Evolutionary conservation across 2,113 vertebrate genomes (phyloP).

Genomic region (Lutjanus erythropterus): DNA sequence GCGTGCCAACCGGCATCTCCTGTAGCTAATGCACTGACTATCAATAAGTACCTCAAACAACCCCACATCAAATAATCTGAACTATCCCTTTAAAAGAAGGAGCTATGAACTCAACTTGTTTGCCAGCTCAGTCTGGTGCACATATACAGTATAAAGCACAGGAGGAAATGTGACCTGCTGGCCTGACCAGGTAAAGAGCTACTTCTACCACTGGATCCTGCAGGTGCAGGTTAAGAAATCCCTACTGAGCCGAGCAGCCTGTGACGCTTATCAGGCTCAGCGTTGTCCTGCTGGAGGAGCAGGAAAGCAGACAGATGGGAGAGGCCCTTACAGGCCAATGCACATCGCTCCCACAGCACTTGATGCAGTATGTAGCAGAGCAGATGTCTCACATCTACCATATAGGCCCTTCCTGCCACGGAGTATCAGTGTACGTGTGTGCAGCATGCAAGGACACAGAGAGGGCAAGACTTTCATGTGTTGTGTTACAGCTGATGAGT

Average conservation of each 20-base stretch:
- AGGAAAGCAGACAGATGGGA: slow-evolving; percentile 62
- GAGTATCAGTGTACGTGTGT: slow-evolving; percentile 7
- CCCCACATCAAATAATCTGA: too few relatives aligned
- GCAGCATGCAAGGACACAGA: slow-evolving; percentile 48
- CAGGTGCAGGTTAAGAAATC: slow-evolving; percentile 67
- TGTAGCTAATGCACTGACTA: too few relatives aligned
- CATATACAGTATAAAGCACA: neutral
- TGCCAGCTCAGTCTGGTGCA: neutral
- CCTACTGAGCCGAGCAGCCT: slow-evolving; percentile 51
- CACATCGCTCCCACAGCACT: slow-evolving; percentile 54
- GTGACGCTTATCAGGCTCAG: slow-evolving; percentile 61
- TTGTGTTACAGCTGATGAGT: neutral
- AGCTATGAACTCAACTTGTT: neutral
- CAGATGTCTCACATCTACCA: slow-evolving; percentile 61
- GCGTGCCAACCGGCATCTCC: too few relatives aligned
- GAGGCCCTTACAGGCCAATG: slow-evolving; percentile 59
- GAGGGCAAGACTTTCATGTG: slow-evolving; percentile 38
- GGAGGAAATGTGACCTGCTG: neutral
- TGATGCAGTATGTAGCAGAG: slow-evolving; percentile 52
- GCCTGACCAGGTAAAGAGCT: slow-evolving; percentile 13
- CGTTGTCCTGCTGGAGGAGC: slow-evolving; percentile 53
- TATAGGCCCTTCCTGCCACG: slow-evolving; percentile 19
- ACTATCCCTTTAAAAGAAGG: too few relatives aligned
- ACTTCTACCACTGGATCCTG: slow-evolving; percentile 38
- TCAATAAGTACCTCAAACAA: too few relatives aligned